A percentile compares a stretch with the other conserved stretches of the same genome.
Evolutionary conservation across 2,797 vertebrate species (phyloP).

Genomic region (Dromococcyx pavoninus): DNA sequence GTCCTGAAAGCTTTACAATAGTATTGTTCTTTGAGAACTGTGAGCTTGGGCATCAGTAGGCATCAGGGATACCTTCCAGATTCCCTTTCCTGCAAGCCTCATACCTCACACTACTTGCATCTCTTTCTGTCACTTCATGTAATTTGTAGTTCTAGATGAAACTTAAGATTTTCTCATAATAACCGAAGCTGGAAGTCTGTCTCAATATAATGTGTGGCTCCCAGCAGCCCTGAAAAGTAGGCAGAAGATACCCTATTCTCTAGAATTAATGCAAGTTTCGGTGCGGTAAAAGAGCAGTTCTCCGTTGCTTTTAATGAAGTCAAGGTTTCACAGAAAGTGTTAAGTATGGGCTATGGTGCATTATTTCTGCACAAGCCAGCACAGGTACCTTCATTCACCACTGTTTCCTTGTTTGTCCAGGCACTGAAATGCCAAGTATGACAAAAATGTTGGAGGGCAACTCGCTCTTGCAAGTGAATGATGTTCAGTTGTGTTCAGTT

Average conservation of each 20-base stretch:
- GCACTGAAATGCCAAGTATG: background rate
- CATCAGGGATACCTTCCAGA: background rate
- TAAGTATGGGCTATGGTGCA: background rate
- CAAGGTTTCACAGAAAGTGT: background rate
- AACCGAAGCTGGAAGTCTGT: background rate
- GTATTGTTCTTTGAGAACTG: background rate
- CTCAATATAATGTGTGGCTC: background rate
- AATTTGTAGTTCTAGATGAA: background rate
- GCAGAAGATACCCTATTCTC: background rate
- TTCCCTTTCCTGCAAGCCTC: background rate
- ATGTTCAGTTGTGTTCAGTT: background rate
- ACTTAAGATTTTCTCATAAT: background rate
- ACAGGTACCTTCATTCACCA: background rate
- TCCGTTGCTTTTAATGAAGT: background rate
- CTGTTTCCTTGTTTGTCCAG: background rate
- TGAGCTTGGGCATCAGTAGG: background rate
- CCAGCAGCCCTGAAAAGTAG: background rate
- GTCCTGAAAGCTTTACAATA: background rate
- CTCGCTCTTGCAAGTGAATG: background rate
- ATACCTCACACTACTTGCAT: background rate
- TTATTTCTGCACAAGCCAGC: background rate
- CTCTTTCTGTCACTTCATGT: background rate
- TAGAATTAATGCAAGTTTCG: background rate
- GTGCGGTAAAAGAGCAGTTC: background rate
- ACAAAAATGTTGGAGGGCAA: slow-evolving; percentile 14